Evolutionary conservation across 2,113 vertebrate genomes (phyloP).

Genomic region (Pseudolaguvia tuberculata): DNA sequence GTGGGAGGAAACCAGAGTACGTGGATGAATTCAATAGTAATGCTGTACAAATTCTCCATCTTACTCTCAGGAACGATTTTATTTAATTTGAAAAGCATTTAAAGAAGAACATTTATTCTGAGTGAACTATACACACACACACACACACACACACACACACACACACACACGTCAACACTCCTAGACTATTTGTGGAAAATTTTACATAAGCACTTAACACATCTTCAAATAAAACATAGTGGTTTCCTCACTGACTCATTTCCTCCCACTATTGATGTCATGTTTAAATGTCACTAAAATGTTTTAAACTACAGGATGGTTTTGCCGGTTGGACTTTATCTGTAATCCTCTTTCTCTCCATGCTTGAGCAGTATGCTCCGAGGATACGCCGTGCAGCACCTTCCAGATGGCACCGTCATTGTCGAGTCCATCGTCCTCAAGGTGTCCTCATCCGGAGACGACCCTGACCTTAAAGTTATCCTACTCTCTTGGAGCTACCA

Average conservation of each 20-base stretch:
- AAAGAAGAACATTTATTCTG: neutral
- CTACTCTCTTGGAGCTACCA: conserved; percentile 97
- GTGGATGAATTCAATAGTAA: too few relatives aligned
- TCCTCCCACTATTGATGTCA: neutral
- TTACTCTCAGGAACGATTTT: neutral
- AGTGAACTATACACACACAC: neutral
- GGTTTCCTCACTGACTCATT: conserved; percentile 34
- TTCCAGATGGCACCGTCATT: conserved; percentile 88
- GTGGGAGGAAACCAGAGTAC: too few relatives aligned
- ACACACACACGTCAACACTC: too few relatives aligned
- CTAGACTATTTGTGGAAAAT: neutral
- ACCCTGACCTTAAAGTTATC: conserved; percentile 83
- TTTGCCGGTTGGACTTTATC: neutral
- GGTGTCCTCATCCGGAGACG: conserved; percentile 83
- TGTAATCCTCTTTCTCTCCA: neutral
- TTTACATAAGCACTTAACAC: too few relatives aligned
- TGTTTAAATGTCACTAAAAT: conserved; percentile 34
- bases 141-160: too few relatives aligned
- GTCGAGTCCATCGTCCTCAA: conserved; percentile 97
- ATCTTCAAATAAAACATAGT: conserved; percentile 1
- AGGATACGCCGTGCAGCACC: conserved; percentile 87
- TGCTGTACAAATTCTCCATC: too few relatives aligned
- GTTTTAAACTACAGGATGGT: neutral
- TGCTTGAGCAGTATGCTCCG: conserved; percentile 74
- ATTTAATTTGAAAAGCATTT: neutral